phyloP scores from a whole-genome alignment of 2,888 invertebrate species.

The Eupeodes luniger region DNA sequence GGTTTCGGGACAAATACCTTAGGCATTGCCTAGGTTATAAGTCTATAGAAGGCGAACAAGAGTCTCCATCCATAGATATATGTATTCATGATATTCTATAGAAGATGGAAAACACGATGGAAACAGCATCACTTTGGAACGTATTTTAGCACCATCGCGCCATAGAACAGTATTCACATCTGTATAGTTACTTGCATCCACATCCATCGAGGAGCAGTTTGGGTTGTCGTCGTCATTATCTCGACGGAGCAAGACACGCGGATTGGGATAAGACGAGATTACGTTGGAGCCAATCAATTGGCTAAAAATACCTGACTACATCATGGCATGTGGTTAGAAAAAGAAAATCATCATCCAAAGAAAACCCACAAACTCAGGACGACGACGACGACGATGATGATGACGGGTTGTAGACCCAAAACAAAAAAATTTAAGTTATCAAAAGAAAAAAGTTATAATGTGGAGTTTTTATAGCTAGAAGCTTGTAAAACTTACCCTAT shows the following conservation, averaged over 20 bases:
- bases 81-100: neutral
- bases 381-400: constrained; percentile 14
- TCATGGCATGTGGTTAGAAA: constrained; percentile 72
- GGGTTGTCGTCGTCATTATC: constrained; percentile 60
- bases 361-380: constrained; percentile 60
- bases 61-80: constrained; percentile 7
- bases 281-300: constrained; percentile 76
- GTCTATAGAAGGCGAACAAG: constrained; percentile 23
- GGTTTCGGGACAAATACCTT: constrained; percentile 69
- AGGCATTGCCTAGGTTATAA: constrained; percentile 53
- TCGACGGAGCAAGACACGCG: constrained; percentile 52
- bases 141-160: constrained; percentile 71
- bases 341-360: constrained; percentile 70
- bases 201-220: constrained; percentile 7
- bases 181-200: neutral
- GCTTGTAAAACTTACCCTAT: neutral
- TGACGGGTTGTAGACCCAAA: constrained; percentile 11
- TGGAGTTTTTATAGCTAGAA: neutral
- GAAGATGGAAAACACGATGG: constrained; percentile 24
- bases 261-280: constrained; percentile 75
- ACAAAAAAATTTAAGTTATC: neutral
- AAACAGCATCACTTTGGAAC: constrained; percentile 54
- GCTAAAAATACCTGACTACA: constrained; percentile 76
- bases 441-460: neutral
- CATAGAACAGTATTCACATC: constrained; percentile 36